A percentile compares a stretch with the other conserved stretches of the same genome.
Evolutionary conservation across 2,888 invertebrate genomes (phyloP).

Genomic region (Gisinianus flammeolus): DNA sequence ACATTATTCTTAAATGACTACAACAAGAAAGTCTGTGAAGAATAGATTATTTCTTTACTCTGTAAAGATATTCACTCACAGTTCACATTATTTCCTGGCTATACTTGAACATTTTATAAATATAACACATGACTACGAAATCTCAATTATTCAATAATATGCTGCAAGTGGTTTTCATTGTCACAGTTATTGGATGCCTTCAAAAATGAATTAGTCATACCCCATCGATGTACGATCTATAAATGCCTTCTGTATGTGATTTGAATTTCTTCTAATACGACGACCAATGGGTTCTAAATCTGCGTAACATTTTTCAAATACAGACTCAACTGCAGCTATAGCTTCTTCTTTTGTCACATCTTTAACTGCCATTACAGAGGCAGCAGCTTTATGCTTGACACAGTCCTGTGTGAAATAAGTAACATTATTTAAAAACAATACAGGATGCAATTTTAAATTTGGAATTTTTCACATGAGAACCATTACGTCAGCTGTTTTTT

Average conservation of each 20-base stretch:
- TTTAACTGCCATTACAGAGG: slow-evolving; percentile 82
- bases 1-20: too few relatives aligned
- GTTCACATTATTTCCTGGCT: too few relatives aligned
- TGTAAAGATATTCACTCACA: too few relatives aligned
- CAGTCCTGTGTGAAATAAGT: slow-evolving; percentile 70
- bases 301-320: slow-evolving; percentile 87
- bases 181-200: too few relatives aligned
- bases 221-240: slow-evolving; percentile 79
- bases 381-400: slow-evolving; percentile 84
- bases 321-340: slow-evolving; percentile 77
- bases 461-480: not conserved
- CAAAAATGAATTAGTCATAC: too few relatives aligned
- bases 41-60: too few relatives aligned
- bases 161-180: too few relatives aligned
- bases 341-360: slow-evolving; percentile 76
- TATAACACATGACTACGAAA: too few relatives aligned
- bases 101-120: too few relatives aligned
- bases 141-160: too few relatives aligned
- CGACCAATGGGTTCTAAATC: slow-evolving; percentile 81
- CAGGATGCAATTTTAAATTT: not conserved
- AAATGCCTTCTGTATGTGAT: slow-evolving; percentile 77
- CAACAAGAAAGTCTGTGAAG: too few relatives aligned
- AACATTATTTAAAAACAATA: not conserved
- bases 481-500: not conserved
- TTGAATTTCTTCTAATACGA: slow-evolving; percentile 67